Conservation (phyloP, 2,113 vertebrate genomes). For the Phaethornis superciliosus region DNA sequence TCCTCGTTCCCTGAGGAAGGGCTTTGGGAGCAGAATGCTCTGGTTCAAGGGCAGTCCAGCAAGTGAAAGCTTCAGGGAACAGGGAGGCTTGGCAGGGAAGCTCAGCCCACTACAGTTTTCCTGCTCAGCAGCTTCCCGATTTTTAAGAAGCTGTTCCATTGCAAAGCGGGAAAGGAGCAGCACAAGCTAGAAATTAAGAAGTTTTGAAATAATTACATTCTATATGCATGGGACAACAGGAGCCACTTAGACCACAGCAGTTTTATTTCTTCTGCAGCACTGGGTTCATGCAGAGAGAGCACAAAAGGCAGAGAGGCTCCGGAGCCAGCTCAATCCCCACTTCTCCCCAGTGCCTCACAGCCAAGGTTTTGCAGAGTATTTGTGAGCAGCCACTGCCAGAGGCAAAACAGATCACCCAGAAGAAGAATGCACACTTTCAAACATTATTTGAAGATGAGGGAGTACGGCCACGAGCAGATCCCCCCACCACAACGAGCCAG, state of each 20-base stretch:
- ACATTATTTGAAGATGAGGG: not conserved
- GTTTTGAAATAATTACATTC: not conserved
- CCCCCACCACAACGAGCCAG: fast-evolving
- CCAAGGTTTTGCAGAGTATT: not conserved
- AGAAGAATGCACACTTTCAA: not conserved
- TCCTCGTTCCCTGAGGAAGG: not conserved
- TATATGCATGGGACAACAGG: not conserved
- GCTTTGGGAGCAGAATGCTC: not conserved
- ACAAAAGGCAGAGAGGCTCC: fast-evolving
- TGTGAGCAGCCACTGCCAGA: not conserved
- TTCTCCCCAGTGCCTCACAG: fast-evolving
- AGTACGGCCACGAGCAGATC: fast-evolving
- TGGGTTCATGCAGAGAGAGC: fast-evolving
- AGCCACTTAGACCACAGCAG: not conserved
- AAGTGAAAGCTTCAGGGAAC: not conserved
- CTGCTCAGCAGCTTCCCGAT: not conserved
- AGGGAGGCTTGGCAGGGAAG: fast-evolving
- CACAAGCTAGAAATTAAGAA: not conserved
- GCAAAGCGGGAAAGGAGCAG: not conserved
- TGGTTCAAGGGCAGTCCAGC: not conserved
- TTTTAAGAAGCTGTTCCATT: not conserved
- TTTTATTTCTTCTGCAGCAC: fast-evolving
- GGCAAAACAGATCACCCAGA: not conserved
- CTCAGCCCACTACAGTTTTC: not conserved
- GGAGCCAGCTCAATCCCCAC: not conserved